A percentile compares a stretch with the other conserved stretches of the same genome.
Conservation (phyloP, 2,113 vertebrate species). For the Kryptolebias marmoratus region DNA sequence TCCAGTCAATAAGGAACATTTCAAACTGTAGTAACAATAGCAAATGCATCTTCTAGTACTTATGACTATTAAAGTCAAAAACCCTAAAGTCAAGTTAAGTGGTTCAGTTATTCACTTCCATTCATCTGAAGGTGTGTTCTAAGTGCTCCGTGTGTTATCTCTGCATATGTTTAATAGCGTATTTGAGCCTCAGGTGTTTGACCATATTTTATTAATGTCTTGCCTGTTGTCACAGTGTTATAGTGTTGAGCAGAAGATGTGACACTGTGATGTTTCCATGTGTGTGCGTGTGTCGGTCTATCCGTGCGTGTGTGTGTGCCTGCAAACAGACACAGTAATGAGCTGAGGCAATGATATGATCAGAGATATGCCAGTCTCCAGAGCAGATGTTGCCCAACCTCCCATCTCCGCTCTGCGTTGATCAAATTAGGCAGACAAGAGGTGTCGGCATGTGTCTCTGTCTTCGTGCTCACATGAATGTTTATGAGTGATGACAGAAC, state of each 20-base stretch:
- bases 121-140: conserved; percentile 2
- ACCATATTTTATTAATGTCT: conserved; percentile 57
- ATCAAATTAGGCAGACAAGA: conserved; percentile 68
- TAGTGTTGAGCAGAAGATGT: conserved; percentile 65
- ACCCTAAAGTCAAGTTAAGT: not conserved
- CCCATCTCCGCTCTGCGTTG: conserved; percentile 47
- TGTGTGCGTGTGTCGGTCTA: conserved; percentile 9
- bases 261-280: conserved; percentile 38
- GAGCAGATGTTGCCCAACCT: conserved; percentile 73
- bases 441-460: conserved; percentile 37
- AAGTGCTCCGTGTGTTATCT: conserved; percentile 17
- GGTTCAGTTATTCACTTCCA: conserved; percentile 12
- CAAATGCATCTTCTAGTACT: not conserved
- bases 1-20: too few species aligned
- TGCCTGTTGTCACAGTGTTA: conserved; percentile 60
- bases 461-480: conserved; percentile 7
- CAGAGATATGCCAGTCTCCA: conserved; percentile 69
- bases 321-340: conserved; percentile 45
- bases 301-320: conserved; percentile 23
- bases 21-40: too few species aligned
- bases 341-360: conserved; percentile 64
- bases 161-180: conserved; percentile 31
- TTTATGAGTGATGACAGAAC: conserved; percentile 24
- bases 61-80: not conserved
- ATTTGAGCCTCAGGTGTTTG: conserved; percentile 43